Conservation (phyloP, 2,888 invertebrate genomes). For the Heliconius hortense region DNA sequence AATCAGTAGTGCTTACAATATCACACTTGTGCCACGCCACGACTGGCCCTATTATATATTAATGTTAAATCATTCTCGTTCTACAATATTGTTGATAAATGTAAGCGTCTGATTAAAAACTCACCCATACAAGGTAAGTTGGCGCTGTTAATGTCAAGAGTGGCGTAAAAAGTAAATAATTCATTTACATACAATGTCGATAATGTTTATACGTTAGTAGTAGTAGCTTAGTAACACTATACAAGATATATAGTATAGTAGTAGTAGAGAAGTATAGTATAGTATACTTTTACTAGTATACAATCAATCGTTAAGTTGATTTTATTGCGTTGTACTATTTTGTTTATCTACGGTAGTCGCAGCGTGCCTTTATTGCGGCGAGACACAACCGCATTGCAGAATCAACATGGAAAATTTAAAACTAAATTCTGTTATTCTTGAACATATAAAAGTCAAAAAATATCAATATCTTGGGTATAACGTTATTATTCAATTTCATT, state of each 20-base stretch:
- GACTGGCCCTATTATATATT: too few relatives aligned
- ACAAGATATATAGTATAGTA: not conserved
- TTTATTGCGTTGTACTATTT: constrained; percentile 7
- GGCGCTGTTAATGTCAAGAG: not conserved
- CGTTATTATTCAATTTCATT: not conserved
- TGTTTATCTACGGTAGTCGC: constrained; percentile 3
- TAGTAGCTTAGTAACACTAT: not conserved
- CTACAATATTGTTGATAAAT: not conserved
- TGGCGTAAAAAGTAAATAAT: constrained; percentile 1
- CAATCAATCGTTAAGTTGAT: constrained; percentile 19
- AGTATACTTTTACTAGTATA: not conserved
- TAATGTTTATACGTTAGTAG: not conserved
- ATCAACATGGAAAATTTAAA: not conserved
- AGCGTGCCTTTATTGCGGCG: constrained; percentile 7
- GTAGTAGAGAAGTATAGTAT: not conserved
- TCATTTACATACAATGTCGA: constrained; percentile 10
- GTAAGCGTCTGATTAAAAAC: not conserved
- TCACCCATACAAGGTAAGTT: not conserved
- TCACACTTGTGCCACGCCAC: too few relatives aligned
- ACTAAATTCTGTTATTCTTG: not conserved
- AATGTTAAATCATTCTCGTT: not conserved
- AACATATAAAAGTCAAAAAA: too few relatives aligned
- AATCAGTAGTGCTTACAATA: too few relatives aligned
- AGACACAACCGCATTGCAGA: constrained; percentile 15
- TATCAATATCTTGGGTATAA: too few relatives aligned